Conservation (phyloP, 2,888 invertebrate species). For the Tanytarsus gracilentus region DNA sequence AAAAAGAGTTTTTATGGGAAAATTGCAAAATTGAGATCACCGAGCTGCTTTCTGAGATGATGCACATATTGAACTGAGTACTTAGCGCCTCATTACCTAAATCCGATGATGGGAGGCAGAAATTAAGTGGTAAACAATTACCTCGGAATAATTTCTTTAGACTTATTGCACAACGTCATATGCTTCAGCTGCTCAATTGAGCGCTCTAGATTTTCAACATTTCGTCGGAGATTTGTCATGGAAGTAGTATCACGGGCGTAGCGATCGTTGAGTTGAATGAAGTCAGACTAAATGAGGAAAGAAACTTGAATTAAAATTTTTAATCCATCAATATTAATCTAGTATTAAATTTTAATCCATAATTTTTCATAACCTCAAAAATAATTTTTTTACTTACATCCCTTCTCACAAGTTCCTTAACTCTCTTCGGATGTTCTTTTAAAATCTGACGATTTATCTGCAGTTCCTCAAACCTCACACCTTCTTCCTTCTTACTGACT, state of each 20-base stretch:
- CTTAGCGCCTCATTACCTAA: too few species aligned
- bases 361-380: not conserved
- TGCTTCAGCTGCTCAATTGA: conserved; percentile 39
- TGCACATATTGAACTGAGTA: too few species aligned
- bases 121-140: too few species aligned
- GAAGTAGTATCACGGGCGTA: conserved; percentile 41
- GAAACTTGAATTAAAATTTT: not conserved
- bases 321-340: not conserved
- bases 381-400: conserved; percentile 15
- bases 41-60: too few species aligned
- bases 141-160: conserved; percentile 40
- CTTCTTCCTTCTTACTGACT: conserved; percentile 36
- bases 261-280: conserved; percentile 34
- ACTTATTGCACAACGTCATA: conserved; percentile 38
- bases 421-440: conserved; percentile 5
- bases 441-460: conserved; percentile 32
- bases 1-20: too few species aligned
- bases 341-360: too few species aligned
- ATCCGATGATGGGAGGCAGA: not conserved
- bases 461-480: conserved; percentile 35
- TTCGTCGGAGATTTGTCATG: conserved; percentile 38
- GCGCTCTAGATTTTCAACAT: conserved; percentile 37
- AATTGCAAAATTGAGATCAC: too few species aligned
- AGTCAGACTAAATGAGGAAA: conserved; percentile 30
- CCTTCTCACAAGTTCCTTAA: not conserved